Evolutionary conservation across 2,888 invertebrate genomes (phyloP).

Genomic region (Leptinotarsa peninsularis): DNA sequence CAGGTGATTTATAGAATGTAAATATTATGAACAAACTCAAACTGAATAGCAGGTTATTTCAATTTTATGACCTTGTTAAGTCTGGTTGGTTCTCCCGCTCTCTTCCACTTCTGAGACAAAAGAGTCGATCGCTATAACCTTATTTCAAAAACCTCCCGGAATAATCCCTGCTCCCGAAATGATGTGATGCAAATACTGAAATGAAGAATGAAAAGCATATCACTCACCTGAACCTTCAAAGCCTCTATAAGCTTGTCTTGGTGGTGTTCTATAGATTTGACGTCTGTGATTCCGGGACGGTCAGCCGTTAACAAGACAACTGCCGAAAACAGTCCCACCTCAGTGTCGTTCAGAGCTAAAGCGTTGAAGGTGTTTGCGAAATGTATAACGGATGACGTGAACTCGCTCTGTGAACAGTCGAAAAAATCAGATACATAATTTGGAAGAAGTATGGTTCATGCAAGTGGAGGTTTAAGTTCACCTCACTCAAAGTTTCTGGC

Average conservation of each 20-base stretch:
- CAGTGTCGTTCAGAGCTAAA: conserved; percentile 87
- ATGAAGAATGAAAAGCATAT: background rate
- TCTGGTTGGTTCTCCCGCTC: no score
- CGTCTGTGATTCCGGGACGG: conserved; percentile 83
- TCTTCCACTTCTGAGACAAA: no score
- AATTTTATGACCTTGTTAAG: no score
- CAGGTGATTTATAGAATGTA: no score
- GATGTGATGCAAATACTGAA: background rate
- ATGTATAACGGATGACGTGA: conserved; percentile 84
- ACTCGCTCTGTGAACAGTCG: conserved; percentile 75
- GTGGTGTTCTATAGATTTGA: conserved; percentile 81
- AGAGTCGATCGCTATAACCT: no score
- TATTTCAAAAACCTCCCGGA: no score
- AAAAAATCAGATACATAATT: background rate
- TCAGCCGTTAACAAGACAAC: conserved; percentile 86
- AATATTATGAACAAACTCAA: no score
- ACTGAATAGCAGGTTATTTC: no score
- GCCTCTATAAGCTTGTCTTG: conserved; percentile 89
- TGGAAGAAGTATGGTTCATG: no score
- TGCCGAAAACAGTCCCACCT: conserved; percentile 89
- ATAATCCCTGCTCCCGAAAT: no score
- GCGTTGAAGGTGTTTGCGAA: conserved; percentile 82
- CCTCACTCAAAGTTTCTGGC: no score
- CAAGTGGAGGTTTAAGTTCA: no score
- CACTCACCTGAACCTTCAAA: conserved; percentile 79